Percentiles rank a stretch among this genome's conserved stretches.
Conservation (phyloP, 2,888 invertebrate genomes). For the Phengaris arion region DNA sequence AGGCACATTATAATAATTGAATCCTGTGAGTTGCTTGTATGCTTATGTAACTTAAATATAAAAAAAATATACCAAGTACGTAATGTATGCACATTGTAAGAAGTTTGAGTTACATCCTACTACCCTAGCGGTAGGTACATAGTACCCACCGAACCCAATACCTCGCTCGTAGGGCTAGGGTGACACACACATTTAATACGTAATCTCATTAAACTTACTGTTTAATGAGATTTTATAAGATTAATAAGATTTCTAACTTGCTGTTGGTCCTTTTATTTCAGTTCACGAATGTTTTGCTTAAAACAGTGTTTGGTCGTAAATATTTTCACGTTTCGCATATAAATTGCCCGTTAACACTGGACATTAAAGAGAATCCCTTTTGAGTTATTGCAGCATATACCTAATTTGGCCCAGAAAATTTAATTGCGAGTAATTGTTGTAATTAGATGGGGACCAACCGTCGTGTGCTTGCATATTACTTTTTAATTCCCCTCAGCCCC, state of each 20-base stretch:
- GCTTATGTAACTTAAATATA: no score
- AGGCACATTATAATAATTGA: no score
- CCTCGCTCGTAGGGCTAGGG: no score
- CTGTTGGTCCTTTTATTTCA: not conserved
- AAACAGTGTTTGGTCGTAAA: not conserved
- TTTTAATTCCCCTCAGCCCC: not conserved
- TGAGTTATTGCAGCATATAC: slow-evolving; percentile 18
- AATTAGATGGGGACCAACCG: not conserved
- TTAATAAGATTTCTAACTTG: not conserved
- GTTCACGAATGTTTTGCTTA: not conserved
- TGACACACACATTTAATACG: no score
- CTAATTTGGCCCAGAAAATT: slow-evolving; percentile 12
- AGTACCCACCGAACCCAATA: no score
- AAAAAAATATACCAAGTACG: no score
- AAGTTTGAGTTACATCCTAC: no score
- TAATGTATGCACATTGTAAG: no score
- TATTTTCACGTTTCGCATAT: slow-evolving; percentile 24
- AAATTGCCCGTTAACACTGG: slow-evolving; percentile 23
- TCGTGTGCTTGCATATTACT: not conserved
- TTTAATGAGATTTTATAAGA: no score
- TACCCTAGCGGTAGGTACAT: no score
- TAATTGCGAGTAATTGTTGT: slow-evolving; percentile 17
- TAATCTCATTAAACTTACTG: no score
- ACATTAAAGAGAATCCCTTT: slow-evolving; percentile 19
- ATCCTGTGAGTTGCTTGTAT: no score